Evolutionary conservation across 1,140 invertebrate species (phyloP), one percentile per base, ranked within the genome.

Genomic region (Trachymyrmex septentrionalis): DNA sequence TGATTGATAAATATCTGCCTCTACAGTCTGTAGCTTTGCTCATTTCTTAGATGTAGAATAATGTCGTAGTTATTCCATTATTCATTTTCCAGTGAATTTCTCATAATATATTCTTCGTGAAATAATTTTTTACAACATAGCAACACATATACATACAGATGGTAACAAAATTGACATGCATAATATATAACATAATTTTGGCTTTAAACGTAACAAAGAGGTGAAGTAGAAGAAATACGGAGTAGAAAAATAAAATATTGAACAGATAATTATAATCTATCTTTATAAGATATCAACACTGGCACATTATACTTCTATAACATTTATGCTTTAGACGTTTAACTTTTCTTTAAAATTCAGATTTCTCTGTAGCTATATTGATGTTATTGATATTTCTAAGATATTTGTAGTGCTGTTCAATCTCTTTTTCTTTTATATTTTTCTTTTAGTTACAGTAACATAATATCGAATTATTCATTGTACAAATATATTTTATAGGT

Each of bases 111-210:
- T 14, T 19, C 10, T 0, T 14, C 4, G 19, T 2, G 10, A 73
- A 55, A 73, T 73, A 55, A 73, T 55, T 73, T 73, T 73, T 73
- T 12, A 50, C 3, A 4, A 10, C 9, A 44, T 9, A 57, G 55
- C 50, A 57, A 55, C 5, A 19, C 5, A 19, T 55, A 24, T 24
- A 21, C 57, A 57, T 27, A 55, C 38, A 44, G 38, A 44, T 44
- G 2, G 19, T n/a, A n/a, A 10, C 3, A 73, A 30, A 19, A 55
- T 30, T 30, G 1, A 30, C 19, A 19, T 19, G 12, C 34, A 19
- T 9, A 16, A 53, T 53, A 53, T 9, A 19, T 14, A 24, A 3
- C 2, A 57, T 55, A 73, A 55, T 44, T 53, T 55, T 14, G 19
- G 30, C 27, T 73, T 55, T 53, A 30, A 67, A 44, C 44, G 64